These are phyloP conservation scores for Orchestes rusci DNA, from an alignment of 2,888 invertebrate genomes.

Conservation along the genomic window DNA sequence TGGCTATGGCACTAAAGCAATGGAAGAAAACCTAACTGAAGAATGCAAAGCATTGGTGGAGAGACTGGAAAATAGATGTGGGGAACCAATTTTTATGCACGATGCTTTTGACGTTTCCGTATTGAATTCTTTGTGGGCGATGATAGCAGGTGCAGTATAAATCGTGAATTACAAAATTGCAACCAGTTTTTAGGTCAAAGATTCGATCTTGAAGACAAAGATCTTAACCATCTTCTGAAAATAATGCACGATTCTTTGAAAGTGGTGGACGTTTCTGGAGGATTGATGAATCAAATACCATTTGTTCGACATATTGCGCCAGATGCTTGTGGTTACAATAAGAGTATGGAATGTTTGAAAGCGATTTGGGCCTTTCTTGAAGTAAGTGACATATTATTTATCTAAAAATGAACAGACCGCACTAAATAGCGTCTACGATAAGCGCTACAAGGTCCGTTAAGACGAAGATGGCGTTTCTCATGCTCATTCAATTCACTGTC, in stretches of 20 bases:
- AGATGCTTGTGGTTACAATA: constrained; percentile 53
- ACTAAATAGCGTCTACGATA: no score
- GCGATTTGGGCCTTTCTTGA: constrained; percentile 52
- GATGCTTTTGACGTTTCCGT: constrained; percentile 52
- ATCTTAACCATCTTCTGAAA: constrained; percentile 49
- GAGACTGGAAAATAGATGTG: constrained; percentile 14
- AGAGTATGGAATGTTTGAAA: constrained; percentile 46
- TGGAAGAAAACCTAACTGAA: constrained; percentile 53
- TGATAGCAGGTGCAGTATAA: constrained; percentile 53
- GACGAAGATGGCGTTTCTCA: no score
- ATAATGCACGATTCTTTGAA: constrained; percentile 57
- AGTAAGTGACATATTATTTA: no score
- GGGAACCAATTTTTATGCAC: constrained; percentile 42
- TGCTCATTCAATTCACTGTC: no score
- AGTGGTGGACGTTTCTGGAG: constrained; percentile 58
- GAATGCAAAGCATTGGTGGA: constrained; percentile 51
- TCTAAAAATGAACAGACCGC: no score
- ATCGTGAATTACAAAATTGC: background rate
- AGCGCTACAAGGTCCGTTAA: no score
- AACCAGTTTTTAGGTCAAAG: constrained; percentile 49
- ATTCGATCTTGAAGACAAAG: constrained; percentile 53
- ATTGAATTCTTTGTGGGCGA: constrained; percentile 62
- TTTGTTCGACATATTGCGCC: constrained; percentile 60
- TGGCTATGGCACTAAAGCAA: constrained; percentile 55
- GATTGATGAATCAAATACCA: constrained; percentile 61